These are phyloP conservation scores for Eristalinus sepulchralis DNA, from an alignment of 2,888 invertebrate species.

Conservation along the genomic window DNA sequence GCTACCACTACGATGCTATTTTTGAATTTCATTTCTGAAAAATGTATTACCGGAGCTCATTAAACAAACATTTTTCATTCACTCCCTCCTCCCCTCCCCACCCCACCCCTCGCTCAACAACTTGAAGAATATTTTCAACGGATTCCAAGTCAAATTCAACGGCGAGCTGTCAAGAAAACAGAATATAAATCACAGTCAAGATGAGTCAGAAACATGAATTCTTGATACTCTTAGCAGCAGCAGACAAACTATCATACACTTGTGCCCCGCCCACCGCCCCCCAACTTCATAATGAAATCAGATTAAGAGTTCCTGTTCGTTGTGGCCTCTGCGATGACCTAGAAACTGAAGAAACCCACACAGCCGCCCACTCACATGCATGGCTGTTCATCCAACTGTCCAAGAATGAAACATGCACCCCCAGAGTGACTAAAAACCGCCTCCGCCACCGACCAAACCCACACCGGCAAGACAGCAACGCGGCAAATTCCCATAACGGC, in stretches of 20 bases:
- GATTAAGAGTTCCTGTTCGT: conserved; percentile 13
- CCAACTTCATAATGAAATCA: conserved; percentile 32
- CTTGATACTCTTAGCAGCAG: conserved; percentile 1
- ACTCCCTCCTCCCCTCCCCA: too few relatives aligned
- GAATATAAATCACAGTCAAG: conserved; percentile 43
- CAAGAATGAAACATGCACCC: conserved; percentile 14
- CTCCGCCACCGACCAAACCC: conserved; percentile 1
- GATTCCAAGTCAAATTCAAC: neutral
- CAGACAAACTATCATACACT: neutral
- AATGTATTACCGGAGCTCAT: too few relatives aligned
- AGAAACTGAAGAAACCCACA: conserved; percentile 28
- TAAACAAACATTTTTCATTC: too few relatives aligned
- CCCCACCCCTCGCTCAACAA: too few relatives aligned
- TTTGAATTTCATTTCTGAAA: neutral
- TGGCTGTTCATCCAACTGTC: neutral
- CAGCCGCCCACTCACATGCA: neutral
- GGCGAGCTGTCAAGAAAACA: neutral
- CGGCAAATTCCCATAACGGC: conserved; percentile 25
- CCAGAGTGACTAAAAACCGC: neutral
- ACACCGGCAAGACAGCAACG: neutral
- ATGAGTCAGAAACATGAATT: conserved; percentile 29
- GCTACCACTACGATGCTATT: too few relatives aligned
- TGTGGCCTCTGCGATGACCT: conserved; percentile 15
- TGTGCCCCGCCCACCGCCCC: neutral
- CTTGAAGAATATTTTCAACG: too few relatives aligned